Evolutionary conservation across 37 sponge, comb jelly and placozoan genomes (phyloP).

Genomic region (Spongilla lacustris): DNA sequence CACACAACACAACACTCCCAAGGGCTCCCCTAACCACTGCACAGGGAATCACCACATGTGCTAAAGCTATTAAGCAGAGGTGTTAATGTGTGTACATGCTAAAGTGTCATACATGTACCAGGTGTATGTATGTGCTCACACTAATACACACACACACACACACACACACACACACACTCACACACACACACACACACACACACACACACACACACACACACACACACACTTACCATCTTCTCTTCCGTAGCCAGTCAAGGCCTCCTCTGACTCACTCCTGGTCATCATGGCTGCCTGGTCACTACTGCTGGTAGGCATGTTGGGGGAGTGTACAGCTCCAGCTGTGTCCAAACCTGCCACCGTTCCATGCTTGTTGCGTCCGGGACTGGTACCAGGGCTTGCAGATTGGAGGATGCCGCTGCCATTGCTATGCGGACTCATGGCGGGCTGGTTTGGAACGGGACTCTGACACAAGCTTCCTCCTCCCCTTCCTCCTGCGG

Average conservation of each 20-base stretch:
- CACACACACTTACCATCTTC: not conserved
- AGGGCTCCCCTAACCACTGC: too few relatives aligned
- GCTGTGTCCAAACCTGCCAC: not conserved
- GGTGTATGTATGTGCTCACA: too few relatives aligned
- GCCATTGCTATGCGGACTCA: constrained; percentile 12
- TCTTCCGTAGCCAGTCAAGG: not conserved
- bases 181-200: too few relatives aligned
- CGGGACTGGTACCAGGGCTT: not conserved
- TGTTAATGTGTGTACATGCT: too few relatives aligned
- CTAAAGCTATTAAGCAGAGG: too few relatives aligned
- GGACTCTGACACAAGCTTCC: not conserved
- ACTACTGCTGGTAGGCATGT: constrained; percentile 55
- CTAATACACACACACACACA: too few relatives aligned
- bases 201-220: not conserved
- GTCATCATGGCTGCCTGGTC: constrained; percentile 71
- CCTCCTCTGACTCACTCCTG: not conserved
- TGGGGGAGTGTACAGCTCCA: constrained; percentile 28
- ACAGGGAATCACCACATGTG: too few relatives aligned
- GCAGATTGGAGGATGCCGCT: constrained; percentile 2
- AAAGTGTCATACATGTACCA: too few relatives aligned
- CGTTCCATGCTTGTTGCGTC: not conserved
- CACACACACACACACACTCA: too few relatives aligned
- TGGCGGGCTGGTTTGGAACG: not conserved
- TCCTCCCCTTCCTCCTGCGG: not conserved
- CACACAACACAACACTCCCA: too few relatives aligned